Percentiles rank a stretch among this genome's conserved stretches.
Evolutionary conservation across 2,113 vertebrate genomes (phyloP).

Genomic region (Crypturellus undulatus): DNA sequence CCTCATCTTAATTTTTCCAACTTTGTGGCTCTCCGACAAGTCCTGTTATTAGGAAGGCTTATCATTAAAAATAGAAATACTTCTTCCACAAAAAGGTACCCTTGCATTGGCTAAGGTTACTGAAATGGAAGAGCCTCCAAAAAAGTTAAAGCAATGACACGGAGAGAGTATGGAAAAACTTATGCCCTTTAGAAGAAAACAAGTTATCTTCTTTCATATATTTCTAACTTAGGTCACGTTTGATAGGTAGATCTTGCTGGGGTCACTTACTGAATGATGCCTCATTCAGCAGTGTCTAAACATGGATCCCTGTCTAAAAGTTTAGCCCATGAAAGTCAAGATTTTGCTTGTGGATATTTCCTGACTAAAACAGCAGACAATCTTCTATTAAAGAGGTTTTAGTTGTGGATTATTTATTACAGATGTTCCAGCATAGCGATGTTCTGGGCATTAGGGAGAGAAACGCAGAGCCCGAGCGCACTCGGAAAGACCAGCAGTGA

Average conservation of each 20-base stretch:
- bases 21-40: not conserved
- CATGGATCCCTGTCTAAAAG: not conserved
- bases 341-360: not conserved
- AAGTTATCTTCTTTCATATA: not conserved
- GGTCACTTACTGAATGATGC: fast-evolving
- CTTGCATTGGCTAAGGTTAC: not conserved
- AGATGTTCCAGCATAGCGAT: not conserved
- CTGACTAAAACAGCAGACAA: not conserved
- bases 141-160: not conserved
- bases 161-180: not conserved
- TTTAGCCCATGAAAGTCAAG: not conserved
- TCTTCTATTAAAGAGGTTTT: not conserved
- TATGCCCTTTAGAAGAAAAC: not conserved
- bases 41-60: not conserved
- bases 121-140: not conserved
- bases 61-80: not conserved
- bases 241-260: not conserved
- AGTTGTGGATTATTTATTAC: not conserved
- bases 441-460: not conserved
- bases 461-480: not conserved
- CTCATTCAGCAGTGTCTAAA: not conserved
- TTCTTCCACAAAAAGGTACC: not conserved
- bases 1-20: not conserved
- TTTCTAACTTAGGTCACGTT: not conserved
- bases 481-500: not conserved